Evolutionary conservation across 2,888 invertebrate genomes (phyloP).

Genomic region (Anagyrus pseudococci): DNA sequence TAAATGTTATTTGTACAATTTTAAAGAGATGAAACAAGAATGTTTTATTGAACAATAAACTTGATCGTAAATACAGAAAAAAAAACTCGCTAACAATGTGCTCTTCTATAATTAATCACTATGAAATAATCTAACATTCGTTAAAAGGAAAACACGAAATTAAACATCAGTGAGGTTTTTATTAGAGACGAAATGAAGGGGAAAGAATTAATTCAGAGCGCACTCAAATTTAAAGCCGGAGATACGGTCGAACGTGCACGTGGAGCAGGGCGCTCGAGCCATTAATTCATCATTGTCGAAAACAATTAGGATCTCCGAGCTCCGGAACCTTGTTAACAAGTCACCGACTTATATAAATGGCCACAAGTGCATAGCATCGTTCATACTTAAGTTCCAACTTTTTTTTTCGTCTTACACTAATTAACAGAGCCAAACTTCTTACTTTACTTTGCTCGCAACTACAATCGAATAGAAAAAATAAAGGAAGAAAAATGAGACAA

Average conservation of each 20-base stretch:
- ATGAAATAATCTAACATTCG: no score
- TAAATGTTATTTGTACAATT: background rate
- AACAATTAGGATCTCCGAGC: slow-evolving; percentile 13
- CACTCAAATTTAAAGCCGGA: slow-evolving; percentile 6
- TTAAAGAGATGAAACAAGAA: background rate
- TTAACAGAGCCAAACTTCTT: no score
- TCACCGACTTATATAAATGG: slow-evolving; percentile 5
- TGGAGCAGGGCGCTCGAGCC: background rate
- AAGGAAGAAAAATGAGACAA: no score
- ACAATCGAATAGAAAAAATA: no score
- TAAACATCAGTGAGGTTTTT: slow-evolving; percentile 17
- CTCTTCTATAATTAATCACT: no score
- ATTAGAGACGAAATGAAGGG: background rate
- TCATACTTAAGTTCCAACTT: background rate
- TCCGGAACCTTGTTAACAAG: slow-evolving; percentile 14
- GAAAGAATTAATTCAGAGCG: slow-evolving; percentile 13
- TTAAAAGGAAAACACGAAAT: background rate
- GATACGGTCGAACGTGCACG: slow-evolving; percentile 4
- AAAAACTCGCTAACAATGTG: no score
- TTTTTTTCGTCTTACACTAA: no score
- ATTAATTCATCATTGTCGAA: slow-evolving; percentile 31
- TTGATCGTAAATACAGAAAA: no score
- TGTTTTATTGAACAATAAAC: no score
- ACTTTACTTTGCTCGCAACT: no score
- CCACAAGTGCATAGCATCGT: background rate